Conservation (phyloP, 2,113 vertebrate species). For the Circaetus gallicus region DNA sequence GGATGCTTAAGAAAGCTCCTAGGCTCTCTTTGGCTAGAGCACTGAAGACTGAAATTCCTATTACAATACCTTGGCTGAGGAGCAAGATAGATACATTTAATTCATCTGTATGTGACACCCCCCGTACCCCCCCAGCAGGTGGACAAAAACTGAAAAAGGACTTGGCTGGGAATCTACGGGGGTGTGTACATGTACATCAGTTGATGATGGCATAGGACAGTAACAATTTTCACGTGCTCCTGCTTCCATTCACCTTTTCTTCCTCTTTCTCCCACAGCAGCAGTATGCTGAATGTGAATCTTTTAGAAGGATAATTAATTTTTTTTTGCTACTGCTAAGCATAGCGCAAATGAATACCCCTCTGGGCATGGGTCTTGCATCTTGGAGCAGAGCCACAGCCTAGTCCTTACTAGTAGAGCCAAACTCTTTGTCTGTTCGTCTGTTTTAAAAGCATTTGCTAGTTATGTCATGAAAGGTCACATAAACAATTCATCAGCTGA, state of each 20-base stretch:
- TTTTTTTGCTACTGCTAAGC: neutral
- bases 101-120: neutral
- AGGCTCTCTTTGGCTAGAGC: neutral
- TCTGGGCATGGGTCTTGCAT: neutral
- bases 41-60: neutral
- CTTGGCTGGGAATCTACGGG: neutral
- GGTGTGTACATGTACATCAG: neutral
- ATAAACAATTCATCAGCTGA: neutral
- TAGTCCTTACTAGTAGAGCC: neutral
- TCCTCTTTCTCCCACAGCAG: neutral
- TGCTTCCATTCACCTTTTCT: neutral
- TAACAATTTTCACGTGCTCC: neutral
- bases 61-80: neutral
- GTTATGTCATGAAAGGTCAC: neutral
- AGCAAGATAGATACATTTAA: neutral
- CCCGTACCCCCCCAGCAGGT: fast-evolving
- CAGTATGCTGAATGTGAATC: neutral
- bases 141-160: neutral
- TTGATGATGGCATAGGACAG: neutral
- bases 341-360: neutral
- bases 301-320: neutral
- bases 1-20: neutral
- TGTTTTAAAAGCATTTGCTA: neutral
- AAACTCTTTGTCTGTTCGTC: neutral
- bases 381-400: neutral